Conservation (phyloP, 2,888 invertebrate genomes). For the Stenoptilia bipunctidactyla region DNA sequence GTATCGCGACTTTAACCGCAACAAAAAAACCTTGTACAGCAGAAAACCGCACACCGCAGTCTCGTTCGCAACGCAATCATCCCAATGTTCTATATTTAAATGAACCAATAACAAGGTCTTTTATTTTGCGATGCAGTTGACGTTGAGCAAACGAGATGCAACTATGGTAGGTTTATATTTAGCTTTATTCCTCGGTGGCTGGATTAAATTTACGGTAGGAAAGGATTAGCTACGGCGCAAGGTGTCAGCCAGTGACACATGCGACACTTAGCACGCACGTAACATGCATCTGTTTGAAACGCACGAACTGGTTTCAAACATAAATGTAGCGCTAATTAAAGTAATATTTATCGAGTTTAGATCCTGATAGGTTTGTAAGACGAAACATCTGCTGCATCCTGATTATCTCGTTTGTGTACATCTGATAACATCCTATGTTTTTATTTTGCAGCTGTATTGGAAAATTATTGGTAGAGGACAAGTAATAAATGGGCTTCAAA, state of each 20-base stretch:
- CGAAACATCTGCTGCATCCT: neutral
- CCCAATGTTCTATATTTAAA: conserved; percentile 56
- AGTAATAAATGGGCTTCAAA: too few species aligned
- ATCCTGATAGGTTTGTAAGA: neutral
- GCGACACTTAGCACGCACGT: conserved; percentile 12
- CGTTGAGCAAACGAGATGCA: neutral
- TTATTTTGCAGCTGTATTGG: too few species aligned
- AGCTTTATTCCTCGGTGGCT: neutral
- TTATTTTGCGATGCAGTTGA: conserved; percentile 1
- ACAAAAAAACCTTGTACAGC: neutral
- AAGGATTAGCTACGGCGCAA: conserved; percentile 40
- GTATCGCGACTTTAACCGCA: neutral
- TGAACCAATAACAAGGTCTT: conserved; percentile 10
- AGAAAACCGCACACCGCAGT: conserved; percentile 30
- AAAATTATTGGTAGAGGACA: too few species aligned
- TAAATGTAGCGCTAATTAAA: neutral
- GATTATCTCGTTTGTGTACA: neutral
- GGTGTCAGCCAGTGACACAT: conserved; percentile 33
- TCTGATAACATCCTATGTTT: too few species aligned
- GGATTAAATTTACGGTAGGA: neutral
- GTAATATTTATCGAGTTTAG: neutral
- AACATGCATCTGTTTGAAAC: neutral
- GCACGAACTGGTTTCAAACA: conserved; percentile 1
- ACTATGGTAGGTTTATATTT: neutral
- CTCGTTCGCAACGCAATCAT: conserved; percentile 45